These are phyloP conservation scores for Empidonax traillii DNA, from an alignment of 2,113 vertebrate species.

Conservation along the genomic window DNA sequence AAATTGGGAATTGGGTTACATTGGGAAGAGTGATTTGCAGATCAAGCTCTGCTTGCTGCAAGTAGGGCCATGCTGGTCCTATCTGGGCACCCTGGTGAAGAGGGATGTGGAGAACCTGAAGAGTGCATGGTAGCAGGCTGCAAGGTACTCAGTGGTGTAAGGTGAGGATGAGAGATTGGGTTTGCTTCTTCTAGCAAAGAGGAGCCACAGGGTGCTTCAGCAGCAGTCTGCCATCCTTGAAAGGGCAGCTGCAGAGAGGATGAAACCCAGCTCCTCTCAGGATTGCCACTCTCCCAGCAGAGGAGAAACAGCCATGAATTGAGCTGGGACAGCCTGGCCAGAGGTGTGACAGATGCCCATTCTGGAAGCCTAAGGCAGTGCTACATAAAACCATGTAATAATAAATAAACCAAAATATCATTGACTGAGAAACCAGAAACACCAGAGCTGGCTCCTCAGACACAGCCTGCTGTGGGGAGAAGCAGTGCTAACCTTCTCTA, in stretches of 20 bases:
- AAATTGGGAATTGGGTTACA: background rate
- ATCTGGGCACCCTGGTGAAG: background rate
- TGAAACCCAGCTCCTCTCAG: background rate
- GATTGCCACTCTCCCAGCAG: background rate
- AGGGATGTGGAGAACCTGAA: background rate
- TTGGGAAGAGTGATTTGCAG: background rate
- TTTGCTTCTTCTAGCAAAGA: background rate
- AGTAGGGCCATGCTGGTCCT: background rate
- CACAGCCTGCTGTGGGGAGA: background rate
- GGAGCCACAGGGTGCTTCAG: background rate
- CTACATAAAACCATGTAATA: background rate
- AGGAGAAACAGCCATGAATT: background rate
- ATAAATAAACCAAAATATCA: background rate
- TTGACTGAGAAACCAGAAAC: background rate
- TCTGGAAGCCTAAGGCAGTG: background rate
- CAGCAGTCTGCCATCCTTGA: background rate
- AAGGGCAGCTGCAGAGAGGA: background rate
- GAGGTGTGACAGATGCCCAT: background rate
- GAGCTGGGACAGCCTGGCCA: background rate
- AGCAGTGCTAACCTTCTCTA: background rate
- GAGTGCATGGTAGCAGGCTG: background rate
- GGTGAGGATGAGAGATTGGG: background rate
- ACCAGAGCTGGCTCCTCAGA: background rate
- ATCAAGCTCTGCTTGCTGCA: background rate
- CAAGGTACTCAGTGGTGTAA: background rate